Evolutionary conservation across 2,113 vertebrate genomes (phyloP), one percentile per base, ranked within the genome.

Genomic region (Neolamprologus sp.): DNA sequence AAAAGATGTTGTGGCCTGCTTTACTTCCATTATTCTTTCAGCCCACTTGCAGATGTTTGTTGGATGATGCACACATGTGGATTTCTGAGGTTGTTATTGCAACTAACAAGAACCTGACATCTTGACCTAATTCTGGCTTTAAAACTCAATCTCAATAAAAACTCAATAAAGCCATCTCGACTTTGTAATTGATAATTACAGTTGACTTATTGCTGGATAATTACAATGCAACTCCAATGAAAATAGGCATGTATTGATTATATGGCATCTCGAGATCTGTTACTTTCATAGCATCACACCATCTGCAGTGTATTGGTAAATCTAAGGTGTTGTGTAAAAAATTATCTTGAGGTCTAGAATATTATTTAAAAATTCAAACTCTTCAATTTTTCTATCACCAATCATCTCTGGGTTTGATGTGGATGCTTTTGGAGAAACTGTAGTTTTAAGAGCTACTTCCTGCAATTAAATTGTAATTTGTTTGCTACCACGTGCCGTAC

Each of bases 151-250:
- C 33, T 65, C 60, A 3, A 65, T 65, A 37, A 13, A 65, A 65
- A 21, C 19, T 65, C 10, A 65, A 37, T 93, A 80, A 87, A 85
- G 45, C 63, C 79, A 85, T 51, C 82, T 93, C 88, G 47, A 81
- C 93, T 83, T 90, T 91, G 89, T 94, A 93, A 94, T 90, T 91
- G 87, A 93, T 94, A 90, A 94, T 95, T 94, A 94, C 40, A 87
- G 85, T 16, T 71, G 85, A 88, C 89, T 89, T 93, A 93, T 88
- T 87, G 89, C 91, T 85, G 79, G 91, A 78, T 92, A 92, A 92
- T 95, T 93, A 88, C 87, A 84, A 86, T 89, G 87, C 82, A 83
- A 90, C 83, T 60, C 81, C 83, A 90, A 93, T 91, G 80, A 89
- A 92, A 94, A 93, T 84, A 90, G 89, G 82, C 92, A 90, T 17